Evolutionary conservation across 2,113 vertebrate species (phyloP).

Genomic region (Parus major): DNA sequence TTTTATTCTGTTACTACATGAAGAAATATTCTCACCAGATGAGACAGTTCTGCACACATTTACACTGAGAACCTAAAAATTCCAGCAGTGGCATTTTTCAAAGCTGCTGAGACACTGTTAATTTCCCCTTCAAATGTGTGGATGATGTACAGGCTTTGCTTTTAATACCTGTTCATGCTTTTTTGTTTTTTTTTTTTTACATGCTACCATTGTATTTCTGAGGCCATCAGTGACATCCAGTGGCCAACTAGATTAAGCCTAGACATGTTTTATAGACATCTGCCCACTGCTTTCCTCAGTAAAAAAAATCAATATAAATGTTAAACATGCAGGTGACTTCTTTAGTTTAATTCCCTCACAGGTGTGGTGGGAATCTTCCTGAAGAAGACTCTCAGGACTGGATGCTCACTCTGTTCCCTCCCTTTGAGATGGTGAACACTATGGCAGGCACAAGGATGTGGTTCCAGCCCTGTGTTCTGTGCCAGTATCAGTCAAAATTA

Average conservation of each 20-base stretch:
- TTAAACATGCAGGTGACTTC: not conserved
- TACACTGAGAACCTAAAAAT: not conserved
- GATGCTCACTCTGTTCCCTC: not conserved
- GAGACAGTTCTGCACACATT: not conserved
- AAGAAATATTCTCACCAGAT: not conserved
- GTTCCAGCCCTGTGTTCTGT: not conserved
- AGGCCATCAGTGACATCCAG: slow-evolving; percentile 74
- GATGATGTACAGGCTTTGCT: not conserved
- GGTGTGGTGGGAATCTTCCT: not conserved
- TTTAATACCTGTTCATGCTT: not conserved
- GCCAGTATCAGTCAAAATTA: not conserved
- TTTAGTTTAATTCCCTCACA: not conserved
- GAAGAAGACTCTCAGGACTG: not conserved
- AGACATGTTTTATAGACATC: slow-evolving; percentile 18
- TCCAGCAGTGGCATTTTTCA: not conserved
- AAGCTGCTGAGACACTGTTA: not conserved
- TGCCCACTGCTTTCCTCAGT: not conserved
- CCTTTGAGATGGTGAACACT: not conserved
- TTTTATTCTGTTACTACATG: not conserved
- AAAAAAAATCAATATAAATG: not conserved
- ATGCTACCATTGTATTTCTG: slow-evolving; percentile 51
- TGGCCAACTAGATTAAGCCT: slow-evolving; percentile 64
- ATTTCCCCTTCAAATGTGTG: not conserved
- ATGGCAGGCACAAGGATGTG: not conserved
- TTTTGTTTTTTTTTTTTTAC: not conserved